Base-by-base conservation (phyloP, 2,888 invertebrate species). In the Chymomyza fuscimana region DNA sequence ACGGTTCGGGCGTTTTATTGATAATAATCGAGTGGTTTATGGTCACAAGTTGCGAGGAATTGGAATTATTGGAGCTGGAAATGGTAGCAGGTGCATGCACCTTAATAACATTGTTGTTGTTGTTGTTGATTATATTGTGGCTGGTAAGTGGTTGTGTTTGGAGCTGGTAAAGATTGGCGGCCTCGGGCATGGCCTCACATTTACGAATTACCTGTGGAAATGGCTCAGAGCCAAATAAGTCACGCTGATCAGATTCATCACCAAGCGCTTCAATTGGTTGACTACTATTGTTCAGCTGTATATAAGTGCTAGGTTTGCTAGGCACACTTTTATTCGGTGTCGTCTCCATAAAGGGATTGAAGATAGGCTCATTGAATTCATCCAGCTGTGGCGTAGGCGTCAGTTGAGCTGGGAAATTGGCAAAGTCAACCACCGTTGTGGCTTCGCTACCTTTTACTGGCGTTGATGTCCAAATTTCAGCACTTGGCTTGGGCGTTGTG, bases 11-110 rank as follows among this genome's bases (percentile, higher is more conserved):
- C 64, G 91, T 91, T 82, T 91, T 92, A 76, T 92, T 91, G 46
- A 92, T 91, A 65, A 92, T 91, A 70, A 92, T 91, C 69, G 92
- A 91, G 72, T 92, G 91, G 80, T 92, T 92, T 58, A 92, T 89
- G 65, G 92, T 91, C 51, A 92, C 90, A 65, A 89, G 84, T 80
- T 91, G 91, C 46, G 85, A 22, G 71, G 61, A 5, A 65, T 36
- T 25, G 56, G 65, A 46, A 72, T 63, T 15, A 69, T 65, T 63
- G 69, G 60, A 58, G 61, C 54, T 63, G 56, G 40, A 56, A 52
- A 54, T 29, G 73, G 58, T 54, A 51, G 66, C 65, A 29, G 78
- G 61, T 52, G 67, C 59, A 64, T 69, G 73, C 64, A 77, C 69
- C 69, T 81, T 85, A 51, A 77, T 74, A 67, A 73, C 70, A 77